Conservation (phyloP, 2,888 invertebrate species). For the Orchesellides sinensis region DNA sequence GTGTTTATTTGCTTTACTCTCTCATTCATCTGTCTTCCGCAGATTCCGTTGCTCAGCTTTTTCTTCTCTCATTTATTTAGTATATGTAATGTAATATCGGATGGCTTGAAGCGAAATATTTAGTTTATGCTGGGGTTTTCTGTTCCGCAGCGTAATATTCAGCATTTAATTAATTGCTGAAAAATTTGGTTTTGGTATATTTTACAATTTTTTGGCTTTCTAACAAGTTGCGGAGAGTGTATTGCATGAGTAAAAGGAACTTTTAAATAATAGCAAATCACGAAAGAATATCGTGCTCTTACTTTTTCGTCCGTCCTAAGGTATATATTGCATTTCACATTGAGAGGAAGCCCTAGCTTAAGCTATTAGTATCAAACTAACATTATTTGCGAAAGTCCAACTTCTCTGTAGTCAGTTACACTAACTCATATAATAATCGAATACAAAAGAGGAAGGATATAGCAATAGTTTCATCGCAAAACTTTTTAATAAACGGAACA, state of each 20-base stretch:
- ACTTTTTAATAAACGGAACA: constrained; percentile 65
- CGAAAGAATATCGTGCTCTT: neutral
- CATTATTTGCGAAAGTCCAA: constrained; percentile 30
- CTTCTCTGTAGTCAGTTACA: constrained; percentile 7
- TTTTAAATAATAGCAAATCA: constrained; percentile 52
- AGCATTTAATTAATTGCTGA: neutral
- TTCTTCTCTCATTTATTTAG: neutral
- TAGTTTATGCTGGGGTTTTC: constrained; percentile 18
- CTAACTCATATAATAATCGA: neutral
- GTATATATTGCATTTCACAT: no score
- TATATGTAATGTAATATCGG: neutral
- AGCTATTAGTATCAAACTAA: constrained; percentile 48
- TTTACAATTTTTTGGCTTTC: neutral
- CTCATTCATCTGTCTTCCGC: constrained; percentile 39
- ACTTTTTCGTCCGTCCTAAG: no score
- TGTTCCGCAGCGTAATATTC: neutral
- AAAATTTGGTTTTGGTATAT: neutral
- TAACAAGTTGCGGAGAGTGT: neutral
- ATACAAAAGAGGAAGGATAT: neutral
- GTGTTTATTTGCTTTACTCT: constrained; percentile 43
- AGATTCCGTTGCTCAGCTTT: constrained; percentile 18
- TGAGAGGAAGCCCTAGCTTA: constrained; percentile 10
- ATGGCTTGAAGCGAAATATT: constrained; percentile 15
- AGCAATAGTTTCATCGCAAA: constrained; percentile 54
- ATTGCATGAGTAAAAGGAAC: constrained; percentile 2